These are phyloP conservation scores for Caenorhabditis inopinata DNA, from an alignment of 1,140 invertebrate genomes.

Conservation along the genomic window DNA sequence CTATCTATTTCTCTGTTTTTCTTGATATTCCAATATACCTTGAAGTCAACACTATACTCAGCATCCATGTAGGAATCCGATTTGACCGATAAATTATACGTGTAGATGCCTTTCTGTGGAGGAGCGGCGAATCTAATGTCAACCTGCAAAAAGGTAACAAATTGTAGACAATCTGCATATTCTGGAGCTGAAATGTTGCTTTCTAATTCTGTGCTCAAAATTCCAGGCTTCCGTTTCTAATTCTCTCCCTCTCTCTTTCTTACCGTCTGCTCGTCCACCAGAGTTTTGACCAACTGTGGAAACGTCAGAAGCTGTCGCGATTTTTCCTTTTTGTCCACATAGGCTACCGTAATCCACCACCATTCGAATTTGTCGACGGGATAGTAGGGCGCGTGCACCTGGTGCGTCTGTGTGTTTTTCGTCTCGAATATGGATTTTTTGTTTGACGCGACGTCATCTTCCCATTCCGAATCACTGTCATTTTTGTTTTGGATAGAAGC, in stretches of 20 bases:
- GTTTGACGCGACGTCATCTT: conserved; percentile 65
- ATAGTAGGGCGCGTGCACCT: conserved; percentile 91
- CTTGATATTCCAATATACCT: too few species aligned
- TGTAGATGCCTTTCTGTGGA: conserved; percentile 84
- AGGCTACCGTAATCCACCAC: conserved; percentile 77
- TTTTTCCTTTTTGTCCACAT: conserved; percentile 28
- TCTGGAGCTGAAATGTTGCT: neutral
- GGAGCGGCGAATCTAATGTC: conserved; percentile 94
- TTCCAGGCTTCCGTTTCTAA: too few species aligned
- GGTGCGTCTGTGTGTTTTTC: conserved; percentile 87
- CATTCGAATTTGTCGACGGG: conserved; percentile 96
- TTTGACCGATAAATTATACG: conserved; percentile 86
- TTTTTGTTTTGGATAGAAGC: conserved; percentile 68
- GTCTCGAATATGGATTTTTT: conserved; percentile 82
- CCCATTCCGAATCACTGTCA: conserved; percentile 71
- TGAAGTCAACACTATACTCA: conserved; percentile 66
- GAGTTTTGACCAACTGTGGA: conserved; percentile 79
- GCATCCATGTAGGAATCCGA: conserved; percentile 84
- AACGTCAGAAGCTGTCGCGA: conserved; percentile 78
- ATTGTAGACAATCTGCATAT: neutral
- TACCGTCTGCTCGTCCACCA: conserved; percentile 69
- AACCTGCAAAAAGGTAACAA: conserved; percentile 71
- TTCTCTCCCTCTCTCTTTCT: neutral
- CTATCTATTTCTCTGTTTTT: too few species aligned
- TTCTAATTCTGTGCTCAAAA: too few species aligned